phyloP scores from a whole-genome alignment of 2,797 vertebrate genomes.

The Macropodus opercularis region DNA sequence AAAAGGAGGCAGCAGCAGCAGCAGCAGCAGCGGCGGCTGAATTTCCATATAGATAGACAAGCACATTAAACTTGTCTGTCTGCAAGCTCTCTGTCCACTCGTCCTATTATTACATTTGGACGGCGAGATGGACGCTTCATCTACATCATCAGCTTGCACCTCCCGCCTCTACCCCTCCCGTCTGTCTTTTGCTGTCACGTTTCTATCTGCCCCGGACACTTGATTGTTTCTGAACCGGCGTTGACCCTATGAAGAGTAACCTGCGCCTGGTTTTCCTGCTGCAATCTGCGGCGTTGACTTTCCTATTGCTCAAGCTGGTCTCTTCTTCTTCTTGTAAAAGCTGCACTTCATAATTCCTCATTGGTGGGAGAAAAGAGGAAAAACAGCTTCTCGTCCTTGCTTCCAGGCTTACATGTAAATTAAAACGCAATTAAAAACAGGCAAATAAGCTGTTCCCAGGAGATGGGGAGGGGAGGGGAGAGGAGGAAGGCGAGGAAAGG shows the following conservation, averaged over 20 bases:
- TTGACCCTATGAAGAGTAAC: conserved; percentile 69
- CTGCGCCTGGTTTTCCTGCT: conserved; percentile 28
- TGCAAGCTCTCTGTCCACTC: conserved; percentile 66
- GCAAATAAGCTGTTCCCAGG: conserved; percentile 79
- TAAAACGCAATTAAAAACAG: conserved; percentile 84
- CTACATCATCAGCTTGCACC: conserved; percentile 59
- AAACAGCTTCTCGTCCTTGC: conserved; percentile 57
- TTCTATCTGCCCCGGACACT: conserved; percentile 61
- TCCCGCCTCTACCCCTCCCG: conserved; percentile 2
- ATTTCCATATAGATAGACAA: conserved; percentile 87
- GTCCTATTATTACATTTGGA: conserved; percentile 75
- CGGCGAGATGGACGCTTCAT: conserved; percentile 74
- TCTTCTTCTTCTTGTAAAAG: conserved; percentile 33
- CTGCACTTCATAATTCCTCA: conserved; percentile 31
- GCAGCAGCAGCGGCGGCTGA: conserved; percentile 45
- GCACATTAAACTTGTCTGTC: conserved; percentile 79
- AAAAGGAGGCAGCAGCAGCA: conserved; percentile 35
- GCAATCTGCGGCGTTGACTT: conserved; percentile 26
- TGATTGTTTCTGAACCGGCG: conserved; percentile 66
- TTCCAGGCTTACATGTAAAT: conserved; percentile 80
- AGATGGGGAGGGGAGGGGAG: conserved; percentile 54
- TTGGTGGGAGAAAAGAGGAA: background rate
- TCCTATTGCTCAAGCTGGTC: conserved; percentile 29
- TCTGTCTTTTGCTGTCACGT: conserved; percentile 22
- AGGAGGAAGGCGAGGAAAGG: conserved; percentile 47